A percentile compares a stretch with the other conserved stretches of the same genome.
phyloP scores from a whole-genome alignment of 2,888 invertebrate species.

The Endomychus coccineus region DNA sequence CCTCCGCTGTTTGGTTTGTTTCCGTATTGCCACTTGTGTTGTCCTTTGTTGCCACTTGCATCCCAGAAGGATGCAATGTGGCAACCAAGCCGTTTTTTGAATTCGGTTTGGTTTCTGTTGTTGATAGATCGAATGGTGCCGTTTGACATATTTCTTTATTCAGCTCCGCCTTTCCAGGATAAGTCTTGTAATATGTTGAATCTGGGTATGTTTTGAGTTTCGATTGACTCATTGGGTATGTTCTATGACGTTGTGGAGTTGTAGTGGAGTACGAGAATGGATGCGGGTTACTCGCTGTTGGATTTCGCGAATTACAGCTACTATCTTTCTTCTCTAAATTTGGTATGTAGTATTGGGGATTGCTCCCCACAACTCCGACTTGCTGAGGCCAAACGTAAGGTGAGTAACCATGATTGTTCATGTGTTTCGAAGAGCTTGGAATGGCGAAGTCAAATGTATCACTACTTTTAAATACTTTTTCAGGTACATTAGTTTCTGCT shows the following conservation, averaged over 20 bases:
- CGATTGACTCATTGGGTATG: slow-evolving; percentile 1
- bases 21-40: not conserved
- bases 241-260: not conserved
- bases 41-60: slow-evolving; percentile 28
- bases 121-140: not conserved
- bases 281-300: not conserved
- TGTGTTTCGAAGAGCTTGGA: slow-evolving; percentile 12
- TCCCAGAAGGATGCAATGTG: slow-evolving; percentile 34
- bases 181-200: not conserved
- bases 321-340: not conserved
- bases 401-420: not conserved
- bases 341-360: not conserved
- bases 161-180: not conserved
- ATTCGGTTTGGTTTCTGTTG: slow-evolving; percentile 13
- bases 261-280: not conserved
- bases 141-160: slow-evolving; percentile 1
- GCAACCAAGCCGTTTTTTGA: slow-evolving; percentile 36
- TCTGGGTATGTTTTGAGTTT: slow-evolving; percentile 8
- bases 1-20: no score
- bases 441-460: slow-evolving; percentile 10
- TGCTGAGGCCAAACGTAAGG: no score
- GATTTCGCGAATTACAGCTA: not conserved
- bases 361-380: no score
- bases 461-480: slow-evolving; percentile 7
- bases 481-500: slow-evolving; percentile 12